A percentile compares a stretch with the other conserved stretches of the same genome.
phyloP scores from a whole-genome alignment of 2,888 invertebrate genomes.

The Eupithecia insigniata region DNA sequence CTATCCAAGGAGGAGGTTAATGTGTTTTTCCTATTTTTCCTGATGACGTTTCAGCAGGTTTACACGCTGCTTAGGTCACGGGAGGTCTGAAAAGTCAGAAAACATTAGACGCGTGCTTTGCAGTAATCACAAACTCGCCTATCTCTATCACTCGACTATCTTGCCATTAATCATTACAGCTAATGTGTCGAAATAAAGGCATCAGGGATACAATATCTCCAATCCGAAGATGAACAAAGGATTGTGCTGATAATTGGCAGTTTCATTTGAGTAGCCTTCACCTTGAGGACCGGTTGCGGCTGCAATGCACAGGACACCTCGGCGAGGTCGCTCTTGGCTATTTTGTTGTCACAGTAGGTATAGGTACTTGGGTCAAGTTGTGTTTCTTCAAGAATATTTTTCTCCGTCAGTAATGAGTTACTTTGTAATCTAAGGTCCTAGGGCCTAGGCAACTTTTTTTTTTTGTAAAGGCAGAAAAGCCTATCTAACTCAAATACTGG shows the following conservation, averaged over 20 bases:
- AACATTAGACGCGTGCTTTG: too few relatives aligned
- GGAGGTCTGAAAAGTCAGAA: too few relatives aligned
- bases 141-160: too few relatives aligned
- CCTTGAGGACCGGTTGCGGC: slow-evolving; percentile 63
- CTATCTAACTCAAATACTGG: background rate
- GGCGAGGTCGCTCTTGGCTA: slow-evolving; percentile 46
- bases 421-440: background rate
- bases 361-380: too few relatives aligned
- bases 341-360: slow-evolving; percentile 16
- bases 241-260: slow-evolving; percentile 15
- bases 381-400: background rate
- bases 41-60: too few relatives aligned
- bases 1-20: too few relatives aligned
- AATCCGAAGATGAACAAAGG: slow-evolving; percentile 6
- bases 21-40: too few relatives aligned
- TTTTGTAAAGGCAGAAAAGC: background rate
- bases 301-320: slow-evolving; percentile 40
- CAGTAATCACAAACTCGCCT: too few relatives aligned
- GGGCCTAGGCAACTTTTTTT: background rate
- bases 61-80: too few relatives aligned
- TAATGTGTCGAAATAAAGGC: slow-evolving; percentile 5
- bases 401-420: background rate
- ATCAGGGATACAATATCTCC: background rate
- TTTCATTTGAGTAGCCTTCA: slow-evolving; percentile 57
- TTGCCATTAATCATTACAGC: background rate